Percentiles rank a stretch among this genome's conserved stretches.
phyloP scores from a whole-genome alignment of 2,888 invertebrate genomes.

The Dilophus febrilis region DNA sequence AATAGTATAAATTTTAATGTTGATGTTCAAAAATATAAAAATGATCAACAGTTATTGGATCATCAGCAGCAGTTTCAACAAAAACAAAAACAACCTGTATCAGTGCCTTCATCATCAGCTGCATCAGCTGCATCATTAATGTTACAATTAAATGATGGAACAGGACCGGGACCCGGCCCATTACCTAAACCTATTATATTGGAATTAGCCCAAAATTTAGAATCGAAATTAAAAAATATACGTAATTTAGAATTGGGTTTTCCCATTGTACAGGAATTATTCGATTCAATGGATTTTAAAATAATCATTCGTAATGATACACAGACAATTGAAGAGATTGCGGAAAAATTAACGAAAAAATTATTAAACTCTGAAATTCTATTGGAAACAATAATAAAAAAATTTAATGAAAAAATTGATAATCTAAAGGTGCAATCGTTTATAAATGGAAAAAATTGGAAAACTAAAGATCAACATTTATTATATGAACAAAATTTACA shows the following conservation, averaged over 20 bases:
- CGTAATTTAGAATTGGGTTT: conserved; percentile 26
- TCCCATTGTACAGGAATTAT: conserved; percentile 28
- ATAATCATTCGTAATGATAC: conserved; percentile 10
- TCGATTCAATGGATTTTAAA: conserved; percentile 25
- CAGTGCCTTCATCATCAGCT: too few species aligned
- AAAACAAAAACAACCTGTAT: too few species aligned
- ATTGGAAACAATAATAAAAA: conserved; percentile 16
- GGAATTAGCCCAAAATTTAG: conserved; percentile 13
- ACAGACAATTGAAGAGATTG: conserved; percentile 7
- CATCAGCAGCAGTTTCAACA: too few species aligned
- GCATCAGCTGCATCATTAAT: too few species aligned
- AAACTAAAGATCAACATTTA: background rate
- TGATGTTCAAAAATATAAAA: too few species aligned
- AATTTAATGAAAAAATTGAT: conserved; percentile 11
- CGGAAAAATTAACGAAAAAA: conserved; percentile 20
- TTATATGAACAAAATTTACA: background rate
- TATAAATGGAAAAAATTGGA: background rate
- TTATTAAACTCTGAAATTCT: conserved; percentile 22
- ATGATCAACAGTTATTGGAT: too few species aligned
- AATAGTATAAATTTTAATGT: too few species aligned
- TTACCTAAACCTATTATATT: too few species aligned
- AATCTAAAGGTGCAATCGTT: conserved; percentile 1
- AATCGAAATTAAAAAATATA: conserved; percentile 21
- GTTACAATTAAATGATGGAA: too few species aligned
- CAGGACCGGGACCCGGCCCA: too few species aligned